Percentiles rank a stretch among this genome's conserved stretches.
Conservation (phyloP, 2,797 vertebrate species). For the Anabas testudineus region DNA sequence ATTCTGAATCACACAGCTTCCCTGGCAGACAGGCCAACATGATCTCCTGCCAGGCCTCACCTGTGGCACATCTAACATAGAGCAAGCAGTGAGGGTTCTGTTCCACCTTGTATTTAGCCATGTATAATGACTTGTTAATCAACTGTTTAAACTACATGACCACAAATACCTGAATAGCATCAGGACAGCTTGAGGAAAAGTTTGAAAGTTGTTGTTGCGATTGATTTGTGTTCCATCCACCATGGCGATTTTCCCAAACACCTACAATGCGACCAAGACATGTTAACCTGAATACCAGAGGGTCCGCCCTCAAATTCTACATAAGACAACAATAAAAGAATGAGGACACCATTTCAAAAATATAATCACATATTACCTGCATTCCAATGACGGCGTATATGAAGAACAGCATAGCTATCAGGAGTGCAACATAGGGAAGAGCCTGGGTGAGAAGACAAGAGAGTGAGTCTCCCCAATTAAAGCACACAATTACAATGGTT, state of each 20-base stretch:
- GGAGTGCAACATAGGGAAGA: constrained; percentile 95
- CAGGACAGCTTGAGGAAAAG: constrained; percentile 95
- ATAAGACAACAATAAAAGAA: not conserved
- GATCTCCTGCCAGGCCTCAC: constrained; percentile 98
- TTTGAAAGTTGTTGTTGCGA: constrained; percentile 99
- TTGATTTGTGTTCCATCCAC: constrained; percentile 96
- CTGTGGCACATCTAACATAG: constrained; percentile 92
- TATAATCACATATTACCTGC: constrained; percentile 87
- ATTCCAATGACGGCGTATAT: constrained; percentile 99
- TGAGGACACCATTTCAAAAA: not conserved
- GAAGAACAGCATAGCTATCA: constrained; percentile 99
- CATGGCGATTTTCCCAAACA: constrained; percentile 99
- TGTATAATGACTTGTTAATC: not conserved
- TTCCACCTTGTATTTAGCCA: not conserved
- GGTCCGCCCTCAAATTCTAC: not conserved
- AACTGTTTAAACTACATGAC: not conserved
- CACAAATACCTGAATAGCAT: constrained; percentile 93
- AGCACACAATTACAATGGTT: too few relatives aligned
- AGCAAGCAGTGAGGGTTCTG: not conserved
- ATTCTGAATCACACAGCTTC: constrained; percentile 94
- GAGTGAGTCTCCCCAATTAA: not conserved
- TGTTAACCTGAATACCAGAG: not conserved
- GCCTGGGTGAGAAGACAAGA: constrained; percentile 82
- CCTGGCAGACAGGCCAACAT: constrained; percentile 97
- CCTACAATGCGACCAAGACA: constrained; percentile 77